These are phyloP conservation scores for Hydraecia micacea DNA, from an alignment of 2,888 invertebrate species.

Conservation along the genomic window DNA sequence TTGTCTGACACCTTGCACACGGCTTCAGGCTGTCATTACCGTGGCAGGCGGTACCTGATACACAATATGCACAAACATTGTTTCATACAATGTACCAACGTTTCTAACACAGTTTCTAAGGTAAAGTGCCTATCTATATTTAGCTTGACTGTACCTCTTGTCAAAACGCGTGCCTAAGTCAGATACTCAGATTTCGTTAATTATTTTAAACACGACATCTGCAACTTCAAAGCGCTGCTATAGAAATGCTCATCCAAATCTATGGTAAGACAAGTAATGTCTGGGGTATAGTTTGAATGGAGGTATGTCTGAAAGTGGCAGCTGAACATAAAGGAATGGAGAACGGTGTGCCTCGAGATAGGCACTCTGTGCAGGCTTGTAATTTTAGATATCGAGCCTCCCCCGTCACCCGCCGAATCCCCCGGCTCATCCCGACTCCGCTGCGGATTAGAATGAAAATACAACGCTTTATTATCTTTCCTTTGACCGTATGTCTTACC, in stretches of 20 bases:
- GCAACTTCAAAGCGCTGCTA: slow-evolving; percentile 65
- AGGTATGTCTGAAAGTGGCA: slow-evolving; percentile 86
- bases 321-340: slow-evolving; percentile 86
- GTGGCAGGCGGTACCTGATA: slow-evolving; percentile 64
- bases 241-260: slow-evolving; percentile 74
- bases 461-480: slow-evolving; percentile 88
- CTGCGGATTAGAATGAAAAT: slow-evolving; percentile 88
- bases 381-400: slow-evolving; percentile 89
- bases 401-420: slow-evolving; percentile 74
- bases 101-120: neutral
- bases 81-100: slow-evolving; percentile 3
- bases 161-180: slow-evolving; percentile 22
- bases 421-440: slow-evolving; percentile 79
- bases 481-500: slow-evolving; percentile 88
- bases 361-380: slow-evolving; percentile 87
- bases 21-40: slow-evolving; percentile 73
- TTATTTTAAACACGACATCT: slow-evolving; percentile 67
- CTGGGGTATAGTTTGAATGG: slow-evolving; percentile 84
- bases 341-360: slow-evolving; percentile 84
- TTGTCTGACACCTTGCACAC: slow-evolving; percentile 65
- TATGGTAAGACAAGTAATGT: slow-evolving; percentile 81
- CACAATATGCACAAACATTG: slow-evolving; percentile 44
- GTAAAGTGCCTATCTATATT: slow-evolving; percentile 8
- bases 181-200: slow-evolving; percentile 45
- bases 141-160: neutral